Conservation (phyloP, 2,797 vertebrate genomes). For the Hippopotamyrus pictus region DNA sequence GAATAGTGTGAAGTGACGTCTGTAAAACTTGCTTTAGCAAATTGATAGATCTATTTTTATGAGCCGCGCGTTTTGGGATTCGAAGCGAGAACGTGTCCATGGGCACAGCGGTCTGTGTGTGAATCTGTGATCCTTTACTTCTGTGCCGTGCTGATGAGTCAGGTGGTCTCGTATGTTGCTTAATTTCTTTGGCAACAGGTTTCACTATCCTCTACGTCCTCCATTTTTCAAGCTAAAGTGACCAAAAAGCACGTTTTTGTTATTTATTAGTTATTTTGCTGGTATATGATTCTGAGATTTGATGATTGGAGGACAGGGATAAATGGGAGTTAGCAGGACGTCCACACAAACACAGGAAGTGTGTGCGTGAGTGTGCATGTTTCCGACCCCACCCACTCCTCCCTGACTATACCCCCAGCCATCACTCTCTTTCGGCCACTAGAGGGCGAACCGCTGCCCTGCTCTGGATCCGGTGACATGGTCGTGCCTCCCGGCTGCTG, state of each 20-base stretch:
- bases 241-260: not conserved
- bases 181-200: not conserved
- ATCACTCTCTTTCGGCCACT: not conserved
- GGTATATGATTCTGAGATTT: not conserved
- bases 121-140: conserved; percentile 3
- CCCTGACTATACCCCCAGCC: not conserved
- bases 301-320: not conserved
- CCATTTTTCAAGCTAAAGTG: not conserved
- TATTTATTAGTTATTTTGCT: not conserved
- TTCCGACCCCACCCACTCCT: not conserved
- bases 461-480: not conserved
- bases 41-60: not conserved
- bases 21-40: conserved; percentile 7
- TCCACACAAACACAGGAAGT: not conserved
- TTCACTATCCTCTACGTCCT: not conserved
- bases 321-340: not conserved
- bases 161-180: not conserved
- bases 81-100: not conserved
- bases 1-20: not conserved
- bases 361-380: not conserved
- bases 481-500: not conserved
- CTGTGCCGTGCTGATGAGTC: not conserved
- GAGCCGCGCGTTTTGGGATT: not conserved
- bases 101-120: not conserved
- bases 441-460: not conserved